These are phyloP conservation scores for Folsomia manolachei DNA, from an alignment of 2,888 invertebrate genomes.

Conservation along the genomic window DNA sequence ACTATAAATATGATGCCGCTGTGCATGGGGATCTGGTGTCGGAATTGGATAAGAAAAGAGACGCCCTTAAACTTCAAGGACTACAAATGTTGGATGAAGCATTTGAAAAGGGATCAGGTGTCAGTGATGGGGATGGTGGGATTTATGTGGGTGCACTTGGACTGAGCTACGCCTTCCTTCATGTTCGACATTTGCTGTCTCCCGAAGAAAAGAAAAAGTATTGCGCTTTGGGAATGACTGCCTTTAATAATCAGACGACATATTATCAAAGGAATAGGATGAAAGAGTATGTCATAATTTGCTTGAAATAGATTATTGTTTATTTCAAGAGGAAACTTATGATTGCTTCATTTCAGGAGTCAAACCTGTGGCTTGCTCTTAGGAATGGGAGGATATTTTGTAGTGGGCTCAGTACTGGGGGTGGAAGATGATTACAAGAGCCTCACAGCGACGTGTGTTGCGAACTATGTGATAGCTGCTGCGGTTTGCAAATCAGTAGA, in stretches of 20 bases:
- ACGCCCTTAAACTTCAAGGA: constrained; percentile 21
- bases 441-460: constrained; percentile 51
- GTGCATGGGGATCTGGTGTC: background rate
- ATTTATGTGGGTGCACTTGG: constrained; percentile 70
- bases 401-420: constrained; percentile 66
- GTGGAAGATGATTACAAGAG: constrained; percentile 58
- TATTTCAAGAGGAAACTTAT: no score
- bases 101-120: constrained; percentile 25
- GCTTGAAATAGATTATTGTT: no score
- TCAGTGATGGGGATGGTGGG: constrained; percentile 59
- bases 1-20: constrained; percentile 15
- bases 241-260: constrained; percentile 56
- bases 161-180: constrained; percentile 72
- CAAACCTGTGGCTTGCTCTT: constrained; percentile 63
- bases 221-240: constrained; percentile 26
- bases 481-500: constrained; percentile 58
- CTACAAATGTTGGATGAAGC: constrained; percentile 19
- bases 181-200: constrained; percentile 55
- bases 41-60: constrained; percentile 8
- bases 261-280: no score
- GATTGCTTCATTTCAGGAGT: no score
- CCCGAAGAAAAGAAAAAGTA: constrained; percentile 34
- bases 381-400: constrained; percentile 76
- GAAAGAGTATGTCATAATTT: no score
- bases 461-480: constrained; percentile 56